phyloP scores from a whole-genome alignment of 2,797 vertebrate species.

The Furcifer pardalis region DNA sequence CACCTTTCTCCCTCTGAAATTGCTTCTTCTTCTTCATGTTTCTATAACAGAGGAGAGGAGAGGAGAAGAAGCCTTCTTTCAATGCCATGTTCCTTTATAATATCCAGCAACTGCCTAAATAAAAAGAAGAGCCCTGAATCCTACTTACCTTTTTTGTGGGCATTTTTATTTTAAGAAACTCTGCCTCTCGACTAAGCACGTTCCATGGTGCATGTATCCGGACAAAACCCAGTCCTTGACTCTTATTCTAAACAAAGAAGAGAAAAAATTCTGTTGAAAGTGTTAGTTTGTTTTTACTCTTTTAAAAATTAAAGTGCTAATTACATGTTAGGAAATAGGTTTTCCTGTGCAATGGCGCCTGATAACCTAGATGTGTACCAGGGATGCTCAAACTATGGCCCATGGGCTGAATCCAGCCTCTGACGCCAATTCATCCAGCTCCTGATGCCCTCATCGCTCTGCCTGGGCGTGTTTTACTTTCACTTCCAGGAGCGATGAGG shows the following conservation, averaged over 20 bases:
- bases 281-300: too few species aligned
- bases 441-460: too few species aligned
- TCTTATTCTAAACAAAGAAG: conserved; percentile 81
- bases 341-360: not conserved
- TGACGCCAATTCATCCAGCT: too few species aligned
- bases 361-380: not conserved
- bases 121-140: not conserved
- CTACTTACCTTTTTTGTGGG: conserved; percentile 93
- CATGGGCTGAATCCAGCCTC: too few species aligned
- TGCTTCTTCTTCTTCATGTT: not conserved
- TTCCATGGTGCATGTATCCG: conserved; percentile 94
- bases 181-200: conserved; percentile 94
- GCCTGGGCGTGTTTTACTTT: too few species aligned
- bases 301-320: too few species aligned
- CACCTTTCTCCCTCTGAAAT: not conserved
- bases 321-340: not conserved
- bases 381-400: too few species aligned
- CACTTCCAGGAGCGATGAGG: too few species aligned
- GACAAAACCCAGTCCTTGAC: conserved; percentile 84
- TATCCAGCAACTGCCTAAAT: not conserved
- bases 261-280: conserved; percentile 36
- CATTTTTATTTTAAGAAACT: conserved; percentile 97
- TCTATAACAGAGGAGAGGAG: not conserved
- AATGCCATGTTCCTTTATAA: not conserved
- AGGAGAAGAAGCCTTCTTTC: not conserved